Base-by-base conservation (phyloP, 1,140 invertebrate species). In the Lanistes nyassanus region DNA sequence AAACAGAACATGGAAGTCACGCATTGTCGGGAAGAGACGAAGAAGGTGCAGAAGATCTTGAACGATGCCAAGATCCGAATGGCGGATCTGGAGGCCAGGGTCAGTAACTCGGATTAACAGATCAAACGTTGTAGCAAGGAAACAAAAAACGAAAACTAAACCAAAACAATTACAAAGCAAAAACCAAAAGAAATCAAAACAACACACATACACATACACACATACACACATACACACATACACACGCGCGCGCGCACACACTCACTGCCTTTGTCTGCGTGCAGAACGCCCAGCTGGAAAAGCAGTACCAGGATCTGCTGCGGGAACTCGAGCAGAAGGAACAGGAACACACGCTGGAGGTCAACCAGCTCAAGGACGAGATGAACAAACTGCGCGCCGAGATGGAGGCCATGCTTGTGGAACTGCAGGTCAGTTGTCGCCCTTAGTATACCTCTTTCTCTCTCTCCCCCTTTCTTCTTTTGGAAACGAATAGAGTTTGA, bases 1-100 rank as follows among this genome's bases (percentile, higher is more conserved):
- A 88, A 90, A 64, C 89, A 90, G 77, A 90, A 90, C 83, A 90
- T 91, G 88, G 90, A 91, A 77, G 87, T 90, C 53, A 86, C 87
- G 5, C 89, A 91, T 77, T 80, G 86, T 26, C 88, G 89, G 42
- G 90, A 91, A 75, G 90, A 91, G 79, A 85, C 87, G 75, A 90
- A 90, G 83, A 90, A 90, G 74, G 79, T 91, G 11, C 82, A 86
- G 34, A 86, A 85, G 64, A 86, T 89, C 76, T 80, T 91, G 62
- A 82, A 83, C 23, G 90, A 91, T 76, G 67, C 90, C 53, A 83
- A 90, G 34, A 81, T 81, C 72, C 87, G 89, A 80, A 80, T 91
- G 53, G 87, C 88, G 29, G 90, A 91, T 75, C 78, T 90, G 51
- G 90, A 91, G 80, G 88, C 88, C 29, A 87, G 89, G 74, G 90